Conservation (phyloP, 2,113 vertebrate genomes). For the Callipepla californica region DNA sequence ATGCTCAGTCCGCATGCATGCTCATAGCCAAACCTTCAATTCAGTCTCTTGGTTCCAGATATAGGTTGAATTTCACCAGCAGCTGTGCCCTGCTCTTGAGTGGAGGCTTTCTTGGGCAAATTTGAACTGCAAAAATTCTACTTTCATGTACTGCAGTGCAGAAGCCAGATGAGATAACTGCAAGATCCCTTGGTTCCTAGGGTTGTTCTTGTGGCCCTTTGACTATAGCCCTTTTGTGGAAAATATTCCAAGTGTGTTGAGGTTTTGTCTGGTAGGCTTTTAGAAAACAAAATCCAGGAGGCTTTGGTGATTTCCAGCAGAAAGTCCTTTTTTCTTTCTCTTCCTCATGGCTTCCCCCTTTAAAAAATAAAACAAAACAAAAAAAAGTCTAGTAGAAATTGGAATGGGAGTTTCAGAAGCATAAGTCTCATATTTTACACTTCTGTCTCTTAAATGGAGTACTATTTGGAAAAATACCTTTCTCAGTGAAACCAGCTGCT, state of each 20-base stretch:
- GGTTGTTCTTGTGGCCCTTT: conserved; percentile 18
- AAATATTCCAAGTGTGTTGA: background rate
- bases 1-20: background rate
- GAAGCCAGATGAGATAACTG: background rate
- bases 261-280: background rate
- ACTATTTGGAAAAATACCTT: background rate
- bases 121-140: background rate
- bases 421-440: background rate
- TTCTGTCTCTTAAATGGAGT: background rate
- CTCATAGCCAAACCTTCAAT: background rate
- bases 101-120: background rate
- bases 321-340: background rate
- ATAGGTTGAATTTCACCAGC: background rate
- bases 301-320: background rate
- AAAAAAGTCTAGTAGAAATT: background rate
- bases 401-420: background rate
- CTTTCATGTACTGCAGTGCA: background rate
- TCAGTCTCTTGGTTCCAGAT: background rate
- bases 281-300: background rate
- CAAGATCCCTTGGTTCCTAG: background rate
- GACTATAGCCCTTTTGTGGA: background rate
- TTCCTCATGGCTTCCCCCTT: background rate
- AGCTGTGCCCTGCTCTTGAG: background rate
- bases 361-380: too few relatives aligned
- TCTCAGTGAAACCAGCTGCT: background rate